Evolutionary conservation across 2,797 vertebrate genomes (phyloP).

Genomic region (Artibeus jamaicensis): DNA sequence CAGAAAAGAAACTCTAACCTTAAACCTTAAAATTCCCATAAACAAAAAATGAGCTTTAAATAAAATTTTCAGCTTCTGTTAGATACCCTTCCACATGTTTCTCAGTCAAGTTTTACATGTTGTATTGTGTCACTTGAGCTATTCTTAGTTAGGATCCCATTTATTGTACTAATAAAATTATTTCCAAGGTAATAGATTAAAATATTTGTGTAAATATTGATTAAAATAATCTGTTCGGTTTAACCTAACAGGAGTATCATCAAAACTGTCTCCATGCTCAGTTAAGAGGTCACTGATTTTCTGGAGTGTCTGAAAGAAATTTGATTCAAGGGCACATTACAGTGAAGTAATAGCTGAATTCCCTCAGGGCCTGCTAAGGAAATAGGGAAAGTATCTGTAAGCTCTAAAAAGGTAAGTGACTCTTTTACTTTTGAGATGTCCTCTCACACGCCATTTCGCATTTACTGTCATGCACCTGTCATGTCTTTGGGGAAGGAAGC

Average conservation of each 20-base stretch:
- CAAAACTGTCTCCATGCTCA: neutral
- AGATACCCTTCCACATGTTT: neutral
- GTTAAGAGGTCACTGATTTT: neutral
- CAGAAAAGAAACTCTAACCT: neutral
- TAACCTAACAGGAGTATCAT: neutral
- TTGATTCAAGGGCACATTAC: neutral
- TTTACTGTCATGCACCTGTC: neutral
- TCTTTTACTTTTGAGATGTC: neutral
- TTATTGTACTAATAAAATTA: neutral
- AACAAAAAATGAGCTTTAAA: neutral
- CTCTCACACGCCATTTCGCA: neutral
- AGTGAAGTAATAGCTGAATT: neutral
- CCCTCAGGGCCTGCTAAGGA: neutral
- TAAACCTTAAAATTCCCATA: constrained; percentile 25
- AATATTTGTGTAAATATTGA: neutral
- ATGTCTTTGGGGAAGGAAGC: neutral
- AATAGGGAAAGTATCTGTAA: neutral
- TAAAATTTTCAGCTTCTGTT: neutral
- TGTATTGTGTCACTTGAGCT: neutral
- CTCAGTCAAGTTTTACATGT: neutral
- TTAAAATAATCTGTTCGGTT: neutral
- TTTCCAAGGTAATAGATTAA: neutral
- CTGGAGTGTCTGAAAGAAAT: neutral
- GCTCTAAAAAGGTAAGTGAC: neutral
- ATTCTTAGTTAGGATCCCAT: constrained; percentile 16